phyloP scores from a whole-genome alignment of 2,113 vertebrate genomes.

The Pionites leucogaster region DNA sequence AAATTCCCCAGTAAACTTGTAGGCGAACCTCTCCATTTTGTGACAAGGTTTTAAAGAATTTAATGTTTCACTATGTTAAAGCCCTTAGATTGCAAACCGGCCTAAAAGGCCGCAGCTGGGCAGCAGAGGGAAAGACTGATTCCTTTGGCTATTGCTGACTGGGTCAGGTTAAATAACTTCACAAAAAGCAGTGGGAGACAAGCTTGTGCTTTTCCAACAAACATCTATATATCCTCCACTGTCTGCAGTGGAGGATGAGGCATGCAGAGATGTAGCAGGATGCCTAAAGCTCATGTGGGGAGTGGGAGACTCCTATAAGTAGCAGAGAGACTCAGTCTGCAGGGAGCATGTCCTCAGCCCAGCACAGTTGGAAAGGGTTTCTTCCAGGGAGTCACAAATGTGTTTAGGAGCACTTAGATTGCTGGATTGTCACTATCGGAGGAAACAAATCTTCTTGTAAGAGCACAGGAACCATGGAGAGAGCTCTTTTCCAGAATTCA shows the following conservation, averaged over 20 bases:
- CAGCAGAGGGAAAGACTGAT: not conserved
- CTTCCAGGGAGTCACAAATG: not conserved
- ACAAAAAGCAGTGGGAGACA: not conserved
- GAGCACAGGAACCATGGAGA: fast-evolving
- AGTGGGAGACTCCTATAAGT: fast-evolving
- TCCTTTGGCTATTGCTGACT: not conserved
- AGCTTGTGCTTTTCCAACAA: not conserved
- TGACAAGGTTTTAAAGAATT: not conserved
- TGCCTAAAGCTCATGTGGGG: not conserved
- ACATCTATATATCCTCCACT: not conserved
- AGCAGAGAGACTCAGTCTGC: not conserved
- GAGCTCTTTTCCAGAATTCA: not conserved
- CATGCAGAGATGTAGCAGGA: not conserved
- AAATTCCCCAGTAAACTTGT: not conserved
- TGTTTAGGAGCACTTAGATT: not conserved
- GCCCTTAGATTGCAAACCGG: too few relatives aligned
- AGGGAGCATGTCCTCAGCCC: not conserved
- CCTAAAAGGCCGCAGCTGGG: not conserved
- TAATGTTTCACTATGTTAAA: not conserved
- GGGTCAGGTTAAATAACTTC: not conserved
- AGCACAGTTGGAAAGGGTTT: not conserved
- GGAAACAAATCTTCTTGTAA: not conserved
- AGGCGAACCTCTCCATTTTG: not conserved
- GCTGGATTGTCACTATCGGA: not conserved
- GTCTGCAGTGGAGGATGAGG: not conserved